Conservation (phyloP, 1,140 invertebrate species). For the Chironomus tepperi region DNA sequence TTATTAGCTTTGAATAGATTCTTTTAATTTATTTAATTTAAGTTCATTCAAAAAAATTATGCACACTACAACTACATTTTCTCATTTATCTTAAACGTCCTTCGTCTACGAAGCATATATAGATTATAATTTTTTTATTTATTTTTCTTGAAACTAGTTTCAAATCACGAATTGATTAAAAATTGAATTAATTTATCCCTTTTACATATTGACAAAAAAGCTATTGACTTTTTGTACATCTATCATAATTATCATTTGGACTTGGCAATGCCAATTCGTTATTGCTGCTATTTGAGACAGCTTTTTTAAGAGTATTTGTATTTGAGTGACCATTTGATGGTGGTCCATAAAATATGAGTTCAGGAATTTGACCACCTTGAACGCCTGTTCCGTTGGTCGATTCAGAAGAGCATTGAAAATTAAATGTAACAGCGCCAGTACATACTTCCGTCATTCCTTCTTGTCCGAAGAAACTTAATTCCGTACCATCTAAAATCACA, state of each 20-base stretch:
- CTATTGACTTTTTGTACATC: background rate
- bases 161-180: background rate
- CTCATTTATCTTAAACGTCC: background rate
- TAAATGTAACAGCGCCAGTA: conserved; percentile 81
- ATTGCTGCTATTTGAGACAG: background rate
- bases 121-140: background rate
- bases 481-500: conserved; percentile 78
- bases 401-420: conserved; percentile 89
- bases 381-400: conserved; percentile 91
- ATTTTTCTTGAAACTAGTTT: background rate
- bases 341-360: conserved; percentile 85
- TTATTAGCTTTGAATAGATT: conserved; percentile 25
- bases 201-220: too few relatives aligned
- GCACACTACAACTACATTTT: background rate
- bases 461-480: conserved; percentile 91
- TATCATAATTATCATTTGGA: conserved; percentile 8
- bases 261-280: background rate
- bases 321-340: conserved; percentile 40
- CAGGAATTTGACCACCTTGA: conserved; percentile 89
- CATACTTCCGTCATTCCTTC: conserved; percentile 87
- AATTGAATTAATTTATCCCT: too few relatives aligned
- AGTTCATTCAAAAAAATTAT: background rate
- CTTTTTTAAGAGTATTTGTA: conserved; percentile 1
- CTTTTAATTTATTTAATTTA: background rate
- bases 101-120: conserved; percentile 3